Evolutionary conservation across 2,797 vertebrate species (phyloP), one percentile per base, ranked within the genome.

Genomic region (Cygnus olor): DNA sequence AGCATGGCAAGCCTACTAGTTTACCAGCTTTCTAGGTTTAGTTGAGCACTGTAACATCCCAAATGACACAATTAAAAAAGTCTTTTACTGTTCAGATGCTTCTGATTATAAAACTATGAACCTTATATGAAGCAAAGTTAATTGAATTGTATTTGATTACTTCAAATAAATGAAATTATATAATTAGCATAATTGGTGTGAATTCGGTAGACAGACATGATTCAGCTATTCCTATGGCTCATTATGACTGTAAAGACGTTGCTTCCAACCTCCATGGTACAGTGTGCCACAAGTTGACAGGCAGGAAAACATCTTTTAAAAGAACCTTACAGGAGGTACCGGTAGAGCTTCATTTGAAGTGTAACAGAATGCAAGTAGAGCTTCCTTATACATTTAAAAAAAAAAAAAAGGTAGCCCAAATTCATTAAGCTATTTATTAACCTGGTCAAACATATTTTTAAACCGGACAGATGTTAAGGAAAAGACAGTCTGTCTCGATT

Each of bases 111-210:
- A 76, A 47, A 16, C 42, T 47, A 22, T 70, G 38, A 73, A 45
- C 34, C 66, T 89, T 82, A 30, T 70, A 70, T 56, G 68, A 80
- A 77, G n/a, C 21, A 56, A 49, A 89, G 40, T 80, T 90, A 85
- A 64, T 30, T 82, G 70, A 89, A 87, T 85, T 88, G 34, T 77
- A 36, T 94, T 85, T 92, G 68, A 87, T 93, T 90, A 64, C 84
- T 70, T 89, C 45, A 70, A 86, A 51, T 82, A 89, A 87, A 77
- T 77, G 20, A 85, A 95, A 60, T 64, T 51, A 82, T 12, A 64
- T 44, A 60, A 90, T 87, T 92, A 87, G 21, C 20, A 21, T 89
- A 82, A 90, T 80, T 77, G 40, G n/a, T 82, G 56, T 77, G 47
- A 65, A 58, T 80, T 91, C 87, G 85, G 57, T 49, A 89, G 83